phyloP scores from a whole-genome alignment of 2,113 vertebrate species.

The Toxostoma redivivum region DNA sequence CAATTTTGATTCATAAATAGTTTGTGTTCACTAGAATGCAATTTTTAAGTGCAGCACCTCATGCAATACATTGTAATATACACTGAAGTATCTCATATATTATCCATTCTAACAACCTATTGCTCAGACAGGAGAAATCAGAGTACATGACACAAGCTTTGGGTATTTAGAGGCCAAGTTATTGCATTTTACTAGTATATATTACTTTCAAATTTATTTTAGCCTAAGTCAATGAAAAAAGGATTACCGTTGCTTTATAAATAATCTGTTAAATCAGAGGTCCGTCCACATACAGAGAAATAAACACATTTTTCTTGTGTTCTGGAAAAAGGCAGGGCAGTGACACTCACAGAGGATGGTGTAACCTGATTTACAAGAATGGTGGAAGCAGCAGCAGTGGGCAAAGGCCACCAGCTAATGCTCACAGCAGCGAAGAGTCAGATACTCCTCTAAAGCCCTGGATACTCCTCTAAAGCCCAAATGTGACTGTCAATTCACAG shows the following conservation, averaged over 20 bases:
- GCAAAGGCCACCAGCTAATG: not conserved
- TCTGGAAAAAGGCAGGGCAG: not conserved
- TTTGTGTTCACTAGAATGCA: not conserved
- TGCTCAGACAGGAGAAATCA: not conserved
- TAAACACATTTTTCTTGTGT: not conserved
- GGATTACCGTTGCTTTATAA: not conserved
- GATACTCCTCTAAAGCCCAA: not conserved
- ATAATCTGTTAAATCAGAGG: not conserved
- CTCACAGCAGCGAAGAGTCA: not conserved
- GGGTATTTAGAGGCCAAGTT: not conserved
- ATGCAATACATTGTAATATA: not conserved
- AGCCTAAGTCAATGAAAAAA: not conserved
- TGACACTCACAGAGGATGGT: not conserved
- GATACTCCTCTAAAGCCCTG: not conserved
- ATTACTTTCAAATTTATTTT: not conserved
- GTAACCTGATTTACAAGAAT: not conserved
- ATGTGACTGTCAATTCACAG: not conserved
- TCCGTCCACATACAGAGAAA: not conserved
- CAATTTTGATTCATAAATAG: not conserved
- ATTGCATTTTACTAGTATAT: not conserved
- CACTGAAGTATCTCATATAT: not conserved
- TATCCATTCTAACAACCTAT: not conserved
- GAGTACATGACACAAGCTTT: not conserved
- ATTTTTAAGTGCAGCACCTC: not conserved
- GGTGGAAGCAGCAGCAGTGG: not conserved